These are phyloP conservation scores for Petroica traversi DNA, from an alignment of 2,113 vertebrate species.

Conservation along the genomic window DNA sequence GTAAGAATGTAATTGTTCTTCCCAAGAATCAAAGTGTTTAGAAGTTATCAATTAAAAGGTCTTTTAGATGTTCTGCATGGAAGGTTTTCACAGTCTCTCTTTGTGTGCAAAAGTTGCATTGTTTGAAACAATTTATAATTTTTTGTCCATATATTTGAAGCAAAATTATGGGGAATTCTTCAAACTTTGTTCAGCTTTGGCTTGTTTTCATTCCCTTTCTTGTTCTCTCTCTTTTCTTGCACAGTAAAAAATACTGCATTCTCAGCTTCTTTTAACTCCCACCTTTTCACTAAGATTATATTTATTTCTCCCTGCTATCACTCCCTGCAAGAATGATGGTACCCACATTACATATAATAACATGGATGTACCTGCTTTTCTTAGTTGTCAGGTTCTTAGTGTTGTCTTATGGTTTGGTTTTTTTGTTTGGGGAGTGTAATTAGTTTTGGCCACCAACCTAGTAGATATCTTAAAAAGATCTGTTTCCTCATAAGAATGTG, in stretches of 20 bases:
- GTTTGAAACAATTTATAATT: background rate
- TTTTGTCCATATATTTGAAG: background rate
- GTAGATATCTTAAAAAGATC: background rate
- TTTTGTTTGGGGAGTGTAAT: background rate
- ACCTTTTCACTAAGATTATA: background rate
- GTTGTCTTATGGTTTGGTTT: accelerated
- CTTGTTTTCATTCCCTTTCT: background rate
- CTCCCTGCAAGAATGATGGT: background rate
- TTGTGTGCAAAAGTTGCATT: background rate
- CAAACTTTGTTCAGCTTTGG: background rate
- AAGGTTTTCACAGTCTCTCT: background rate
- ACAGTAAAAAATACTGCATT: background rate
- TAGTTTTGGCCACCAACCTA: background rate
- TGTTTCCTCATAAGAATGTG: background rate
- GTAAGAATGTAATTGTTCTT: background rate
- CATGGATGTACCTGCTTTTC: background rate
- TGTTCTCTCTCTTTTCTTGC: background rate
- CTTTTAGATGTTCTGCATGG: background rate
- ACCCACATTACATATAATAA: background rate
- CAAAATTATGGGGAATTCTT: background rate
- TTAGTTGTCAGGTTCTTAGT: background rate
- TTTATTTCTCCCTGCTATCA: background rate
- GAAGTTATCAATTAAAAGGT: background rate
- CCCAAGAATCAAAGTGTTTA: background rate
- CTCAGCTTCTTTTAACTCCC: background rate